Evolutionary conservation across 2,113 vertebrate genomes (phyloP), one percentile per base, ranked within the genome.

Genomic region (Willisornis vidua): DNA sequence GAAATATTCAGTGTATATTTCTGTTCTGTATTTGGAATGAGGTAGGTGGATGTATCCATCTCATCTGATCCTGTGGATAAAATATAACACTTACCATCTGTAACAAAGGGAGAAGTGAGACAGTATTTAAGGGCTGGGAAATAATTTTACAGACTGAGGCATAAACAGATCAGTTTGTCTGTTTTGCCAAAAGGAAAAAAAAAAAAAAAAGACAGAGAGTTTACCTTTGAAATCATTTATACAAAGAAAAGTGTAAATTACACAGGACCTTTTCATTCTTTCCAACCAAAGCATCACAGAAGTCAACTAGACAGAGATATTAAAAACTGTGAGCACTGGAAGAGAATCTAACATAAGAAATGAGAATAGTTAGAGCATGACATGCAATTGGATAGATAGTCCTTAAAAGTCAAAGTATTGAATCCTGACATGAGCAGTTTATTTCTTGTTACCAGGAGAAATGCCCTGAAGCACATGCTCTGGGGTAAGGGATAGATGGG

Each of bases 21-120:
- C 59, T 86, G 46, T 71, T 91, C 89, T 89, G 55, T 89, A 84
- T 78, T 85, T 94, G 73, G 84, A 84, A 67, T 51, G 51, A 58
- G 63, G 87, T 79, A 87, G 91, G 77, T 71, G 68, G 80, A 77
- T 86, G 12, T 46, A 86, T 25, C n/a, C 14, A 51, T 84, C n/a
- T 55, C 84, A 75, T 78, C 81, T 81, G 84, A 87, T 78, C 33
- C 20, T 81, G 68, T 5, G 1, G 68, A 54, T 81, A 83, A 94
- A 95, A 85, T 74, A 46, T n/a, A 63, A 54, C 77, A 31, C 66
- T 81, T 89, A 24, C 87, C 89, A 95, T 93, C 73, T 94, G 80
- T 74, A 96, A 80, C 49, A 84, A 84, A 73, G 28, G 16, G 46
- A 90, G 8, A 66, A 57, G 28, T 49, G 28, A 94, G n/a, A 59